Evolutionary conservation across 23 tunicate species (phyloP), one percentile per base, ranked within the genome.

Genomic region (Oikopleura vanhoeffeni): DNA sequence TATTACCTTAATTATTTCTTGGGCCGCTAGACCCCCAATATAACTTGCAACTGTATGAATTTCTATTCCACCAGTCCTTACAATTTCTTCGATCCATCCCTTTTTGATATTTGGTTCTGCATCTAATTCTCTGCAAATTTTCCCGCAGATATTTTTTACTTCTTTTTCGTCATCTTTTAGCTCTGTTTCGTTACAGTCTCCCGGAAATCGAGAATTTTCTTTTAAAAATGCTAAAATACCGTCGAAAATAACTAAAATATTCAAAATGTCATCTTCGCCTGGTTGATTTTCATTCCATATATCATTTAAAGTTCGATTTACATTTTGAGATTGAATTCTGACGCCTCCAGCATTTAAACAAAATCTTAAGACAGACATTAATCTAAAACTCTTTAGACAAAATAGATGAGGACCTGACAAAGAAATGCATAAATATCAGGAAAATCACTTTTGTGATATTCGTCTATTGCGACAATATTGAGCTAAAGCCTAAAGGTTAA

Each of bases 21-120:
- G 99, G 32, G 99, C 90, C 27, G 88, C 86, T 4, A 90, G 88
- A 30, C 99, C 99, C 40, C 99, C 99, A 89, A 90, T 87, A 83
- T 87, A 95, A 27, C 90, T 76, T 18, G 99, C 99, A 27, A 95
- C 90, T 1, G 97, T 87, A 76, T 95, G 91, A n/a, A 95, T 41
- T 87, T 95, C 99, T 24, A 91, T 83, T 8, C 87, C 90, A 1
- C 92, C 91, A 79, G 84, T 86, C 34, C 99, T 83, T 40, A 83
- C 18, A 30, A 40, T 18, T 27, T 40, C 84, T 30, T 83, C 57
- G 67, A 40, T 83, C 33, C n/a, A 83, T 28, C 30, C 57, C 39
- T 71, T 30, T 28, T 28, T 71, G 38, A 71, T 3, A 33, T 28
- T 33, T 33, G 35, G 35, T 38, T 18, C 27, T 38, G 79, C 27